These are phyloP conservation scores for Eurytoma adleriae DNA, from an alignment of 2,888 invertebrate species.

Conservation along the genomic window DNA sequence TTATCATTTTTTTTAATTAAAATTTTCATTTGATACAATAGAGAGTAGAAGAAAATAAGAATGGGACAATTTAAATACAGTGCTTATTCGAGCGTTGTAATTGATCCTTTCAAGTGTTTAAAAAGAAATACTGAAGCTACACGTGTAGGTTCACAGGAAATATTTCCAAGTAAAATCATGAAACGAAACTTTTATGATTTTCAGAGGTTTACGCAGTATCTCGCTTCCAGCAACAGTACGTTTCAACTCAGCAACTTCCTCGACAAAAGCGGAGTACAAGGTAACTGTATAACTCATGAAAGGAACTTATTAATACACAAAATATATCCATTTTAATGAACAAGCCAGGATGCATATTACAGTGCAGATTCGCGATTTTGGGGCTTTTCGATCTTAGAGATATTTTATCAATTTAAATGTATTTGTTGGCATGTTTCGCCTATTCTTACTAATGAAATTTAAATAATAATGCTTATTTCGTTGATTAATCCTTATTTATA, in stretches of 20 bases:
- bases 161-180: slow-evolving; percentile 10
- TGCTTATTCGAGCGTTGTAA: background rate
- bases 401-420: no score
- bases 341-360: background rate
- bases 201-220: slow-evolving; percentile 99
- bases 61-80: background rate
- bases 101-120: background rate
- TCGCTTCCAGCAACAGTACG: slow-evolving; percentile 99
- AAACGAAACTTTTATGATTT: slow-evolving; percentile 72
- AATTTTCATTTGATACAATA: background rate
- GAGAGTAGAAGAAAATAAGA: background rate
- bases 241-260: slow-evolving; percentile 98
- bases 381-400: no score
- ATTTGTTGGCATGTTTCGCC: no score
- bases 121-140: background rate
- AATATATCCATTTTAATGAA: background rate
- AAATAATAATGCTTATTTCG: no score
- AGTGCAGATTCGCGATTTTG: background rate
- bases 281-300: slow-evolving; percentile 79
- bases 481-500: no score
- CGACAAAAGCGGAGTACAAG: slow-evolving; percentile 98
- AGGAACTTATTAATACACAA: background rate
- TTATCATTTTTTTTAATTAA: background rate
- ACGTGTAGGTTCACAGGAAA: background rate
- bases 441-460: no score